Conservation (phyloP, 2,113 vertebrate genomes). For the Nyctereutes procyonoides region DNA sequence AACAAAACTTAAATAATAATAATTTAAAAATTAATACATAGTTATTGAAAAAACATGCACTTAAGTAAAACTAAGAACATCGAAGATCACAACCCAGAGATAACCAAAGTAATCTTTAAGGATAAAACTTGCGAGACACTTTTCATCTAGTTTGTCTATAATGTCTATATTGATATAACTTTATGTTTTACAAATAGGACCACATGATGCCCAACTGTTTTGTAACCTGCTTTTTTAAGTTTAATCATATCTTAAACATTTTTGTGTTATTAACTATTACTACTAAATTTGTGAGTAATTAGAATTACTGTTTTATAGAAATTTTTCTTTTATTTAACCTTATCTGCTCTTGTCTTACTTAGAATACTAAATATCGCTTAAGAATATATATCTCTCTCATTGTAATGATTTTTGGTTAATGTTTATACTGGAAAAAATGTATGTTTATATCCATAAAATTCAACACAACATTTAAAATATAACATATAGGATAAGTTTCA, state of each 20-base stretch:
- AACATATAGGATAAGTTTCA: not conserved
- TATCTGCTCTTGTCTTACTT: not conserved
- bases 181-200: not conserved
- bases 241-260: not conserved
- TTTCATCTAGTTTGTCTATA: not conserved
- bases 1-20: not conserved
- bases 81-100: not conserved
- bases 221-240: not conserved
- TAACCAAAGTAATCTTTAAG: not conserved
- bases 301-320: slow-evolving; percentile 21
- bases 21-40: not conserved
- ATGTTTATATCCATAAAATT: not conserved
- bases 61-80: slow-evolving; percentile 27
- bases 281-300: not conserved
- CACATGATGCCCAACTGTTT: not conserved
- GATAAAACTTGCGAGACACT: not conserved
- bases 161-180: not conserved
- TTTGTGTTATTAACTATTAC: not conserved
- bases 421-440: not conserved
- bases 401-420: not conserved
- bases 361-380: not conserved
- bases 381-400: not conserved
- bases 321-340: not conserved
- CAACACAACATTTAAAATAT: not conserved
- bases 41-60: not conserved